These are phyloP conservation scores for Thripadectes ignobilis DNA, from an alignment of 2,797 vertebrate genomes.

Conservation along the genomic window DNA sequence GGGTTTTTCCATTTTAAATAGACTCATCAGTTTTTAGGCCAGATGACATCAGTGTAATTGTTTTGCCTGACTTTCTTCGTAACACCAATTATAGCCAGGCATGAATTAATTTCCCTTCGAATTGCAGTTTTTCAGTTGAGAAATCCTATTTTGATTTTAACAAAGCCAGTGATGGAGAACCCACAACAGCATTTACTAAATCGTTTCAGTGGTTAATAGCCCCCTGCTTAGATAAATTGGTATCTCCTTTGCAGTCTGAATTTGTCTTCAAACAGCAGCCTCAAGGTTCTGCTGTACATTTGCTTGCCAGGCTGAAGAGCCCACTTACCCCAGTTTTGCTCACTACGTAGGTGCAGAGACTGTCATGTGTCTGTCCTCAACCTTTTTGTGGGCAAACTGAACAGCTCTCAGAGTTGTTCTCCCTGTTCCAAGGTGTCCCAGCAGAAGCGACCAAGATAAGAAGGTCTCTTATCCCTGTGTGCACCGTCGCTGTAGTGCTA, in stretches of 20 bases:
- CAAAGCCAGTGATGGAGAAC: slow-evolving; percentile 20
- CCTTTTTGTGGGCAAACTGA: background rate
- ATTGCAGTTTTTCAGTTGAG: slow-evolving; percentile 6
- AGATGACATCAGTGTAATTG: slow-evolving; percentile 25
- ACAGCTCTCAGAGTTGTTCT: background rate
- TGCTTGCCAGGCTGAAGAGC: background rate
- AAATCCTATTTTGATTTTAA: slow-evolving; percentile 28
- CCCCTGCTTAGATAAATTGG: slow-evolving; percentile 5
- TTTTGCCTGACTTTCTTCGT: slow-evolving; percentile 17
- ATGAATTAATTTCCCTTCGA: background rate
- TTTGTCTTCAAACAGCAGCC: background rate
- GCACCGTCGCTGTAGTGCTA: fast-evolving
- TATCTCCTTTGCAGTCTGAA: background rate
- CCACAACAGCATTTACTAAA: slow-evolving; percentile 5
- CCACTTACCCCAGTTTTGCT: background rate
- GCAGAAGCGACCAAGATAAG: background rate
- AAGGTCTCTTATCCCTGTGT: background rate
- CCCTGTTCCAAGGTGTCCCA: background rate
- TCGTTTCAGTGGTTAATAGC: slow-evolving; percentile 31
- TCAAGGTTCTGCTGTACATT: background rate
- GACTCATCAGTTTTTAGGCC: slow-evolving; percentile 9
- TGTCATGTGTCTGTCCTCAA: background rate
- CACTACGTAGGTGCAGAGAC: background rate
- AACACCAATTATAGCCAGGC: slow-evolving; percentile 1
- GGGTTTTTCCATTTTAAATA: background rate